These are phyloP conservation scores for Nomia melanderi DNA, from an alignment of 1,140 invertebrate species.

Conservation along the genomic window DNA sequence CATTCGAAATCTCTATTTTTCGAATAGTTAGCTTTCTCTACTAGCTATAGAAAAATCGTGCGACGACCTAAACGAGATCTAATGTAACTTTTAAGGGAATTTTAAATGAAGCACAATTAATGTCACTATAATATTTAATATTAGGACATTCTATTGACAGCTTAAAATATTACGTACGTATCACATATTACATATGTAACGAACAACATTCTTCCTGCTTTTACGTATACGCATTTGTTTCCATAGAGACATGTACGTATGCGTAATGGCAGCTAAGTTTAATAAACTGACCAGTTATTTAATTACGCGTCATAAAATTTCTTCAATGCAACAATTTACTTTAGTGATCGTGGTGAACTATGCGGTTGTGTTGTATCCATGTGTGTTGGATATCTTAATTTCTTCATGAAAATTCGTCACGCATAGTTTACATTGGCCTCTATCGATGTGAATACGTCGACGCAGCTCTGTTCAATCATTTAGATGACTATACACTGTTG, in stretches of 20 bases:
- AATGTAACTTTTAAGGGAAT: neutral
- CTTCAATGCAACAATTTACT: slow-evolving; percentile 1
- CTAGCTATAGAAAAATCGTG: no score
- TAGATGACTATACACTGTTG: slow-evolving; percentile 71
- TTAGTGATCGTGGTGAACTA: neutral
- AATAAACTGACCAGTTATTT: slow-evolving; percentile 73
- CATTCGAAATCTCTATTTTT: no score
- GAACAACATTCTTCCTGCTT: slow-evolving; percentile 54
- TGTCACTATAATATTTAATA: slow-evolving; percentile 78
- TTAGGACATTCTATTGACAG: slow-evolving; percentile 79
- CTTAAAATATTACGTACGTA: slow-evolving; percentile 74
- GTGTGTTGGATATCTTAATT: neutral
- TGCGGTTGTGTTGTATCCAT: neutral
- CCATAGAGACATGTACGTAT: slow-evolving; percentile 33
- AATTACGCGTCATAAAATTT: slow-evolving; percentile 25
- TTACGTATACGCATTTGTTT: slow-evolving; percentile 61
- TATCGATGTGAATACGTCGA: neutral
- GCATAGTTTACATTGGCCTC: slow-evolving; percentile 7
- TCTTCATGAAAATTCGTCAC: slow-evolving; percentile 24
- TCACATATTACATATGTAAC: slow-evolving; percentile 72
- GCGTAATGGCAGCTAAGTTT: slow-evolving; percentile 69
- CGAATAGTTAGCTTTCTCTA: no score
- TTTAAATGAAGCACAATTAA: slow-evolving; percentile 61
- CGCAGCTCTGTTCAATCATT: slow-evolving; percentile 10
- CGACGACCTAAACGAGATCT: no score